Evolutionary conservation across 2,113 vertebrate genomes (phyloP), one percentile per base, ranked within the genome.

Genomic region (Poeciliopsis occidentalis): DNA sequence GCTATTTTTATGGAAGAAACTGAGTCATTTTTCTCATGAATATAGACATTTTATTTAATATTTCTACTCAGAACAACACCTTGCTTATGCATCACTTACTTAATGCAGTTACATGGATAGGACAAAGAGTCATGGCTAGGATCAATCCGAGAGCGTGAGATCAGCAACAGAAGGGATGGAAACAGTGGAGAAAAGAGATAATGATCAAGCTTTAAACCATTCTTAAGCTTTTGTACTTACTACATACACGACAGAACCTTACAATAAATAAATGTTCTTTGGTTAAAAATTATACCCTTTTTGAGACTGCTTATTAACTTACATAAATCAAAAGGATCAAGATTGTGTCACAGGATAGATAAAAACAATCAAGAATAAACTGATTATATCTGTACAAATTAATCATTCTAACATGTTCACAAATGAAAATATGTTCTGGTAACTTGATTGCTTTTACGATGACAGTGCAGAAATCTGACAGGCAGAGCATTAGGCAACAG

Each of bases 1-100:
- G 2, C 34, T 3, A 0, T 11, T 37, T 37, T 37, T 37, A 37
- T 12, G 34, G 34, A 37, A 37, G 34, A 37, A 37, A 37, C 34
- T 37, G 34, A 37, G 34, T 37, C 10, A 37, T 44, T 3, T 17
- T 44, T 44, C 41, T 44, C 17, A 44, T 44, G 41, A 44, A 44
- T 44, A 19, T 47, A 47, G 13, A 47, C 13, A 47, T 47, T 47
- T 47, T 15, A 47, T 47, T 47, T 47, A 47, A 17, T 47, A 15
- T 47, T 47, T 19, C 44, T 47, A 47, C 13, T 47, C 19, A 47
- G 17, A 17, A 47, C 13, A 47, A 17, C 4, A 19, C 15, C 4
- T 47, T 17, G 44, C 13, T 47, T 7, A 7, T 19, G 79, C 90
- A 86, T 92, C 88, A 80, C 78, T 93, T 90, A 91, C 85, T 85